A percentile compares a stretch with the other conserved stretches of the same genome.
Evolutionary conservation across 2,888 invertebrate genomes (phyloP).

Genomic region (Bedellia somnulentella): DNA sequence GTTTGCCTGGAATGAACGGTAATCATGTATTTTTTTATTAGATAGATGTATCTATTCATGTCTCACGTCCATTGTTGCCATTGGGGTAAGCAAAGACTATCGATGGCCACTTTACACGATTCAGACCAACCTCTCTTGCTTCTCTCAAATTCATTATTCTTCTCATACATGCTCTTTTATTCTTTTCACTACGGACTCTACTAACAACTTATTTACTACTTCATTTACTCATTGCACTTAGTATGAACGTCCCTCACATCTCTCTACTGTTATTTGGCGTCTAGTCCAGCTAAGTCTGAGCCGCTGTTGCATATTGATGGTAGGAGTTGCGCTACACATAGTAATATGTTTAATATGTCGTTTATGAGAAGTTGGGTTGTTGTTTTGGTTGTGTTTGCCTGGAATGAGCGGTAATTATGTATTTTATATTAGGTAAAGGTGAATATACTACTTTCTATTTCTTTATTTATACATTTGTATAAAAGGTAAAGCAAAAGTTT

Average conservation of each 20-base stretch:
- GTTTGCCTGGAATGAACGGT: slow-evolving; percentile 57
- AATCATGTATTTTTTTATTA: background rate
- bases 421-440: background rate
- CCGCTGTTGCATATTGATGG: slow-evolving; percentile 69
- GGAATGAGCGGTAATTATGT: slow-evolving; percentile 10
- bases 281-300: slow-evolving; percentile 62
- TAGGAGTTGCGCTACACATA: slow-evolving; percentile 73
- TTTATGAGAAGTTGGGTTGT: slow-evolving; percentile 60
- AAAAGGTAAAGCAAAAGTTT: too few species aligned
- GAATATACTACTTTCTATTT: too few species aligned
- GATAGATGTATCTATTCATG: too few species aligned
- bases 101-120: too few species aligned
- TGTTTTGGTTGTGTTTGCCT: slow-evolving; percentile 67
- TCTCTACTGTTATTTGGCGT: slow-evolving; percentile 61
- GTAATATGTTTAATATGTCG: slow-evolving; percentile 75
- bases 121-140: too few species aligned
- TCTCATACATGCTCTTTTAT: too few species aligned
- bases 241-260: slow-evolving; percentile 81
- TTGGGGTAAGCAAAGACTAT: too few species aligned
- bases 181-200: too few species aligned
- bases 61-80: too few species aligned
- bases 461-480: too few species aligned
- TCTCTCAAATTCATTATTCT: too few species aligned
- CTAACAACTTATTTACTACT: too few species aligned
- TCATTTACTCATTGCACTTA: slow-evolving; percentile 78